These are phyloP conservation scores for Umimayanthus chanpuru DNA, from an alignment of 92 coral and sea anemone genomes.

Conservation along the genomic window DNA sequence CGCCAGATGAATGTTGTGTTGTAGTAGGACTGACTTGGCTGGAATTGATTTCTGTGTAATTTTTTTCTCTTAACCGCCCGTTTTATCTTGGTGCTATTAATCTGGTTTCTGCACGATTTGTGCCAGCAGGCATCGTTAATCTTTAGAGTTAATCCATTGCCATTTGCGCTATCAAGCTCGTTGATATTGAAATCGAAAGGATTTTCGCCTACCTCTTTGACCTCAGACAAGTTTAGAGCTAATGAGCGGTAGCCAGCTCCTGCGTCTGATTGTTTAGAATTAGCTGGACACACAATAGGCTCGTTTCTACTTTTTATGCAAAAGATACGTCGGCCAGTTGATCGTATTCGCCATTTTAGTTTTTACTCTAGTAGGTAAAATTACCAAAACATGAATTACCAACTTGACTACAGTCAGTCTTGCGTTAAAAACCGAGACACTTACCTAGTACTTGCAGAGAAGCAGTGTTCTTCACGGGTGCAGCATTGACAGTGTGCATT, in stretches of 20 bases:
- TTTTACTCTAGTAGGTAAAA: conserved; percentile 15
- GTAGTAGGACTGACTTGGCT: too few relatives aligned
- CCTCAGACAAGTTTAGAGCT: conserved; percentile 24
- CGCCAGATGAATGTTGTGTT: too few relatives aligned
- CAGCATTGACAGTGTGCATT: too few relatives aligned
- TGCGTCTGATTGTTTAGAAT: too few relatives aligned
- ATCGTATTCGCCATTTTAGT: conserved; percentile 12
- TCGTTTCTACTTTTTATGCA: conserved; percentile 4
- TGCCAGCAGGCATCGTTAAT: conserved; percentile 39
- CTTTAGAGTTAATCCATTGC: conserved; percentile 5
- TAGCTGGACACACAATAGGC: too few relatives aligned
- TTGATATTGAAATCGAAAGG: too few relatives aligned
- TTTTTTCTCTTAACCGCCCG: neutral
- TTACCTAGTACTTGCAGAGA: neutral
- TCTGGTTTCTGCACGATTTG: conserved; percentile 30
- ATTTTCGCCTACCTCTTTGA: conserved; percentile 13
- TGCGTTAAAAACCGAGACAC: neutral
- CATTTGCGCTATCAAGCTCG: too few relatives aligned
- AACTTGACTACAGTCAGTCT: conserved; percentile 13
- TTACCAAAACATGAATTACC: conserved; percentile 14
- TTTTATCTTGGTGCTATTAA: neutral
- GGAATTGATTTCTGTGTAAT: too few relatives aligned
- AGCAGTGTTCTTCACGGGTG: neutral
- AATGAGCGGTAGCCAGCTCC: conserved; percentile 30
- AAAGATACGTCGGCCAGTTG: conserved; percentile 1